These are phyloP conservation scores for Lepidurus arcticus DNA, from an alignment of 1,140 invertebrate genomes.

Conservation along the genomic window DNA sequence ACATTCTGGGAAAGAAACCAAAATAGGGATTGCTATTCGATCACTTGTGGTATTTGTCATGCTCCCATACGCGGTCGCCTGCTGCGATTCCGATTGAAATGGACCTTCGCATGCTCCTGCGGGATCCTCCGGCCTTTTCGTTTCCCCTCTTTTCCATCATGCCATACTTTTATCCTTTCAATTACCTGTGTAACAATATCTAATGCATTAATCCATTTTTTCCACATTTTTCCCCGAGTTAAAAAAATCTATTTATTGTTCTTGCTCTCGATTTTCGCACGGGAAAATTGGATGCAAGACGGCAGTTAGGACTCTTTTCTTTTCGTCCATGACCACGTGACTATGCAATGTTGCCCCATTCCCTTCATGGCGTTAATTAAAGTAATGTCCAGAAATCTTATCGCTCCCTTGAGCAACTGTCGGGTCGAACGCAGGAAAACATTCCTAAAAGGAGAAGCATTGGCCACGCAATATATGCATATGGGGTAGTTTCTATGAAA, in stretches of 20 bases:
- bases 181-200: not conserved
- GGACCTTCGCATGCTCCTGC: not conserved
- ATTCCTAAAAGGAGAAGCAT: too few relatives aligned
- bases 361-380: not conserved
- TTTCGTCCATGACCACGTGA: not conserved
- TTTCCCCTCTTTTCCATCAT: not conserved
- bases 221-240: not conserved
- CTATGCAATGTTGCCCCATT: not conserved
- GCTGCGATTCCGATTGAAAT: slow-evolving; percentile 14
- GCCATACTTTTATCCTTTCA: too few relatives aligned
- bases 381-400: slow-evolving; percentile 19
- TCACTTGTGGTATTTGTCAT: not conserved
- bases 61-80: not conserved
- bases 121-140: not conserved
- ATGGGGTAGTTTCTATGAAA: too few relatives aligned
- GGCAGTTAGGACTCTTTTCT: not conserved
- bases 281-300: not conserved
- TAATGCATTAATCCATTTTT: not conserved
- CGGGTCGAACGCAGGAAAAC: not conserved
- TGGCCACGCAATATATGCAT: too few relatives aligned
- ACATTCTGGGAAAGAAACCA: not conserved
- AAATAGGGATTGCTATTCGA: not conserved
- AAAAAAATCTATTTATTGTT: not conserved
- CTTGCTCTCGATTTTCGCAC: not conserved
- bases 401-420: not conserved